These are phyloP conservation scores for Ceraclea dissimilis DNA, from an alignment of 2,888 invertebrate genomes.

Conservation along the genomic window DNA sequence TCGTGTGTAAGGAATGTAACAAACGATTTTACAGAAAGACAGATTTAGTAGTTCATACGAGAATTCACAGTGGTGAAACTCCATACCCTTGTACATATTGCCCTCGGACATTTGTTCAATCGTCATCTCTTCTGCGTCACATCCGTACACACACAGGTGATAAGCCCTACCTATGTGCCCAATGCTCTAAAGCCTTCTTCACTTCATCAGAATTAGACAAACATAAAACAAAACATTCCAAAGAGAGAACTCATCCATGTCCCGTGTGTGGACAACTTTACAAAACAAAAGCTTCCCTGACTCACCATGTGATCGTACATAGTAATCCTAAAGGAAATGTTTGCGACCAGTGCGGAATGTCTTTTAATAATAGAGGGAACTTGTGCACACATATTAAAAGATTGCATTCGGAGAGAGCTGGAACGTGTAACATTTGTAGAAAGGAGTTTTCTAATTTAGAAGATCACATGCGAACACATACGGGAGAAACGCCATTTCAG, in stretches of 20 bases:
- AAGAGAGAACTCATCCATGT: slow-evolving; percentile 29
- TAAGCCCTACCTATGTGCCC: slow-evolving; percentile 37
- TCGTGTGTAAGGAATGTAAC: slow-evolving; percentile 15
- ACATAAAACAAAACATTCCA: slow-evolving; percentile 39
- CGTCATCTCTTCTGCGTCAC: slow-evolving; percentile 38
- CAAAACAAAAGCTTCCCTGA: slow-evolving; percentile 14
- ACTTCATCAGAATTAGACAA: slow-evolving; percentile 36
- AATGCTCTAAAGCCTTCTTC: slow-evolving; percentile 38
- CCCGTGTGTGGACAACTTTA: slow-evolving; percentile 10
- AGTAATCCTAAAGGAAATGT: slow-evolving; percentile 38
- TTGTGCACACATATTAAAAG: slow-evolving; percentile 16
- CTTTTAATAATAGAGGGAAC: slow-evolving; percentile 18
- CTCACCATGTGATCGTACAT: slow-evolving; percentile 34
- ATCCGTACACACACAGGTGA: slow-evolving; percentile 40
- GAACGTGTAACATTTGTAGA: slow-evolving; percentile 42
- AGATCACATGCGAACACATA: slow-evolving; percentile 50
- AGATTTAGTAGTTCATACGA: slow-evolving; percentile 12
- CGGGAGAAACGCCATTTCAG: slow-evolving; percentile 44
- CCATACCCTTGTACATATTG: slow-evolving; percentile 35
- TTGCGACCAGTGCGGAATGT: slow-evolving; percentile 34
- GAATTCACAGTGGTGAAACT: slow-evolving; percentile 17
- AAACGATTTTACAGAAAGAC: slow-evolving; percentile 12
- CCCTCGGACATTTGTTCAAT: slow-evolving; percentile 27
- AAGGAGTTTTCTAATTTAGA: slow-evolving; percentile 49
- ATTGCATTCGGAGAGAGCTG: slow-evolving; percentile 20